phyloP scores from a whole-genome alignment of 2,797 vertebrate species.

The Argya squamiceps region DNA sequence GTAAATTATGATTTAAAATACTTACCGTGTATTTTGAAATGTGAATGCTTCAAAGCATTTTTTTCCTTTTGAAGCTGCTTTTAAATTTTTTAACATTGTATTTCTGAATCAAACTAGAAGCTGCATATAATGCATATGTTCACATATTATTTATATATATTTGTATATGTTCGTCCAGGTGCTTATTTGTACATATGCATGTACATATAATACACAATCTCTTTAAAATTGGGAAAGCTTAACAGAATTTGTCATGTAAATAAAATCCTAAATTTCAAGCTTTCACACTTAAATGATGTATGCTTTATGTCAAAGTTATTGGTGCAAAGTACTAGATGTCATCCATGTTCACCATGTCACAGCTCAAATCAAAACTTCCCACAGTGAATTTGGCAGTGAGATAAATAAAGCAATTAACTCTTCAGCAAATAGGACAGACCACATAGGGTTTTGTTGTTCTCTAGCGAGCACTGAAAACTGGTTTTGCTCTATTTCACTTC shows the following conservation, averaged over 20 bases:
- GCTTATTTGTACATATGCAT: background rate
- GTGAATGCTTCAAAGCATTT: background rate
- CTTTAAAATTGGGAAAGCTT: background rate
- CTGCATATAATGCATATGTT: background rate
- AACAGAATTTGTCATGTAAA: background rate
- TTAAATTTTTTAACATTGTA: background rate
- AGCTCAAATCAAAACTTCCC: background rate
- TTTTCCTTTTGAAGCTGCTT: background rate
- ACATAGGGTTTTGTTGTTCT: background rate
- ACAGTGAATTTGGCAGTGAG: background rate
- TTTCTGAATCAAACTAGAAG: background rate
- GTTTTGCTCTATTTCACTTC: background rate
- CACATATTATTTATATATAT: background rate
- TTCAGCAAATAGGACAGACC: background rate
- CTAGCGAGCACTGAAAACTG: background rate
- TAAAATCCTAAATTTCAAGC: background rate
- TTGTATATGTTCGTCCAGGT: background rate
- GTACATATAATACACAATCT: background rate
- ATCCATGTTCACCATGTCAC: background rate
- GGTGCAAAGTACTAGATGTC: background rate
- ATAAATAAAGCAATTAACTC: background rate
- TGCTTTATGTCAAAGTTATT: background rate
- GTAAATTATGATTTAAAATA: background rate
- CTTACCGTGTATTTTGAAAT: background rate
- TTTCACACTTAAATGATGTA: background rate